phyloP scores from a whole-genome alignment of 2,113 vertebrate genomes.

The Corythaixoides concolor region DNA sequence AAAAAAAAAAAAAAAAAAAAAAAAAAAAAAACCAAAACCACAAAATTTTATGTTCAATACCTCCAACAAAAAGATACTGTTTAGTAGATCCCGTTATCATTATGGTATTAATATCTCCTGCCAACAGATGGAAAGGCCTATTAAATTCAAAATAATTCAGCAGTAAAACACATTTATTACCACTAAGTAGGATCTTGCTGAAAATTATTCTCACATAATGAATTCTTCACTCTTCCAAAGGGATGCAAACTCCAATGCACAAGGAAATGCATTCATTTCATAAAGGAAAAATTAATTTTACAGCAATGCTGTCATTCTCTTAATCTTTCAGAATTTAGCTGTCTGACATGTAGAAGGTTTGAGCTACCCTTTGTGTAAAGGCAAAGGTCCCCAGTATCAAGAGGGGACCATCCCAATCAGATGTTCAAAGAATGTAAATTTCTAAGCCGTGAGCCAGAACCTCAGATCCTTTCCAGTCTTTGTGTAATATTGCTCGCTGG shows the following conservation, averaged over 20 bases:
- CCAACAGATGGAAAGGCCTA: slow-evolving; percentile 29
- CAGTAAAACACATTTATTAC: slow-evolving; percentile 17
- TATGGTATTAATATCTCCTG: slow-evolving; percentile 30
- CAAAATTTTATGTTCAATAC: neutral
- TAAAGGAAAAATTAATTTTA: slow-evolving; percentile 7
- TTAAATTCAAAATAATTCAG: slow-evolving; percentile 44
- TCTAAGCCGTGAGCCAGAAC: neutral
- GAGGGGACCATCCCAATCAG: neutral
- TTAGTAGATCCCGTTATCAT: slow-evolving; percentile 23
- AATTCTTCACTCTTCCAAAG: neutral
- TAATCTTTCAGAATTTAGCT: neutral
- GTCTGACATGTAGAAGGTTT: neutral
- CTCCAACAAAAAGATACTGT: neutral
- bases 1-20: neutral
- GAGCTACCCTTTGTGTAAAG: neutral
- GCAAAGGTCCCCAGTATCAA: neutral
- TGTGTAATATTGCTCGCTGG: rapidly evolving
- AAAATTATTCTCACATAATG: slow-evolving; percentile 39
- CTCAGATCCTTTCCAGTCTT: neutral
- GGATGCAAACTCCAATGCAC: neutral
- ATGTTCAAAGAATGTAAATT: neutral
- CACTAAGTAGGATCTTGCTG: neutral
- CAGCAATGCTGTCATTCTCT: neutral
- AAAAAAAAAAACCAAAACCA: neutral
- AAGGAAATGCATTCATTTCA: neutral